Conservation (phyloP, 2,888 invertebrate genomes). For the Drosophila leonis region DNA sequence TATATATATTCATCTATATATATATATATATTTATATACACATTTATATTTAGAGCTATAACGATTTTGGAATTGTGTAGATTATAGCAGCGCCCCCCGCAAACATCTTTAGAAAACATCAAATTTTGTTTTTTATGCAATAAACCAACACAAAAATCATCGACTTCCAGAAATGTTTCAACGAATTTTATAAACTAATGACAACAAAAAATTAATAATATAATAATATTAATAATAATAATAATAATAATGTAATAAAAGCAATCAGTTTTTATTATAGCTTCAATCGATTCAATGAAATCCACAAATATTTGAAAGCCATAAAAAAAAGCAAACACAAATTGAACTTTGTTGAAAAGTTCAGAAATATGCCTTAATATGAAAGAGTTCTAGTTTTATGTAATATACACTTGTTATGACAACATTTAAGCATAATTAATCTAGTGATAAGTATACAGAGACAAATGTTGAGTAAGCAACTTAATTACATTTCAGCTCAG, state of each 20-base stretch:
- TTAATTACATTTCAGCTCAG: neutral
- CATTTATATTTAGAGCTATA: constrained; percentile 20
- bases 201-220: no score
- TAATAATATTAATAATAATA: no score
- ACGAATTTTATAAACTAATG: neutral
- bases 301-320: neutral
- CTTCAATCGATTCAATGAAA: neutral
- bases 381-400: neutral
- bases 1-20: neutral
- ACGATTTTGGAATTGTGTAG: constrained; percentile 42
- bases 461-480: neutral
- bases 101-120: constrained; percentile 36
- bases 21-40: neutral
- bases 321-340: neutral
- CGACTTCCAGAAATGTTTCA: constrained; percentile 5
- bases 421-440: neutral
- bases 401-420: neutral
- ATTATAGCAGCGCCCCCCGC: constrained; percentile 34
- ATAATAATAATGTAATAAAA: neutral
- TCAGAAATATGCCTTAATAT: neutral
- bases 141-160: constrained; percentile 28
- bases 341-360: neutral
- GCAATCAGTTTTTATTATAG: neutral
- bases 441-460: neutral
- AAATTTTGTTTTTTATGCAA: constrained; percentile 41